phyloP scores from a whole-genome alignment of 2,113 vertebrate species.

The Circaetus cinerascens region DNA sequence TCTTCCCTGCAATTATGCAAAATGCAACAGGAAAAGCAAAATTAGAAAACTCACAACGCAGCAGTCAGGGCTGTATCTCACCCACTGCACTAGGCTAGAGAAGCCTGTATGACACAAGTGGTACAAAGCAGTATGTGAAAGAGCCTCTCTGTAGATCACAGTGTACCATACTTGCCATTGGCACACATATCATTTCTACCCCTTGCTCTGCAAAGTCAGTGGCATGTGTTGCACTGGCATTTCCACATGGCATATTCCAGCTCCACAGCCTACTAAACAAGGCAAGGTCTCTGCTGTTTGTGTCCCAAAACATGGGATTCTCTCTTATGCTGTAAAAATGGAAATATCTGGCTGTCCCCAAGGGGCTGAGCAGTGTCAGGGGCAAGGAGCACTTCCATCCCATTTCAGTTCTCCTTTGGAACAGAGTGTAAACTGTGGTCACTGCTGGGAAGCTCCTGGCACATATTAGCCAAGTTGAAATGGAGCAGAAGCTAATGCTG shows the following conservation, averaged over 20 bases:
- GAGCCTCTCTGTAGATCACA: background rate
- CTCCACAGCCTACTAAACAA: background rate
- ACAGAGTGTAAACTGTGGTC: background rate
- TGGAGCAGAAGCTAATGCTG: background rate
- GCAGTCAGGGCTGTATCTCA: background rate
- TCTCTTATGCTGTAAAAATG: background rate
- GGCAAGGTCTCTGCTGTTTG: background rate
- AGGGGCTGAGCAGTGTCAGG: background rate
- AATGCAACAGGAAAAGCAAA: background rate
- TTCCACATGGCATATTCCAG: background rate
- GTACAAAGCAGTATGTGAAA: background rate
- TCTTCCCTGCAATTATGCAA: background rate
- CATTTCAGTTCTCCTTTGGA: background rate
- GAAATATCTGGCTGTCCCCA: background rate
- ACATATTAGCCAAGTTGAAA: background rate
- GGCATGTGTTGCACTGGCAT: background rate
- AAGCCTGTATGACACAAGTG: background rate
- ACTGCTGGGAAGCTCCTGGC: background rate
- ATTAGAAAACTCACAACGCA: background rate
- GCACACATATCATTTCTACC: background rate
- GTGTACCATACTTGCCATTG: rapidly evolving
- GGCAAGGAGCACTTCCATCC: background rate
- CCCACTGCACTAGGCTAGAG: background rate
- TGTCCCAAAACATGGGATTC: background rate
- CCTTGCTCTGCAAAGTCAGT: background rate